Evolutionary conservation across 2,113 vertebrate species (phyloP).

Genomic region (Narcine bancroftii): DNA sequence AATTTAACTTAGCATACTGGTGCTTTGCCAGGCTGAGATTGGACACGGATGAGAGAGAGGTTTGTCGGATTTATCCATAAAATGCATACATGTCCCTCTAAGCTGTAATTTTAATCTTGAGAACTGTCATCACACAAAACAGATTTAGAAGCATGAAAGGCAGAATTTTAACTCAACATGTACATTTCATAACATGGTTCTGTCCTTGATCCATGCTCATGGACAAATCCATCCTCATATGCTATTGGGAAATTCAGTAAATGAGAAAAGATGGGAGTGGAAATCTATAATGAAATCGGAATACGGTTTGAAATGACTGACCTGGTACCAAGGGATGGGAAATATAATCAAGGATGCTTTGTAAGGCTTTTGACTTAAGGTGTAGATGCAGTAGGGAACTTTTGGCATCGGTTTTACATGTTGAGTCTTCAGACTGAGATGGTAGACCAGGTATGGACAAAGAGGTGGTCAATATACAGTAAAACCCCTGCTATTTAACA

Average conservation of each 20-base stretch:
- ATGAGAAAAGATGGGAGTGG: background rate
- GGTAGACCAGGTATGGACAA: background rate
- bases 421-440: background rate
- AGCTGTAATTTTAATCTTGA: too few species aligned
- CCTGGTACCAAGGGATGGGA: background rate
- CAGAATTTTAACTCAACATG: too few species aligned
- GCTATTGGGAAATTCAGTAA: background rate
- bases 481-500: too few species aligned
- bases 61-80: too few species aligned
- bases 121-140: too few species aligned
- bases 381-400: background rate
- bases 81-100: too few species aligned
- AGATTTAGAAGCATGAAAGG: too few species aligned
- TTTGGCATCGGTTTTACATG: background rate
- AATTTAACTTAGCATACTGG: background rate
- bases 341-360: background rate
- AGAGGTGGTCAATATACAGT: background rate
- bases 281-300: background rate
- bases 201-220: background rate
- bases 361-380: background rate
- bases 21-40: background rate
- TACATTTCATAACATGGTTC: background rate
- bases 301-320: background rate
- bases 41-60: too few species aligned
- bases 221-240: background rate